These are phyloP conservation scores for Pantherophis vulpinus DNA, from an alignment of 2,797 vertebrate genomes.

Conservation along the genomic window DNA sequence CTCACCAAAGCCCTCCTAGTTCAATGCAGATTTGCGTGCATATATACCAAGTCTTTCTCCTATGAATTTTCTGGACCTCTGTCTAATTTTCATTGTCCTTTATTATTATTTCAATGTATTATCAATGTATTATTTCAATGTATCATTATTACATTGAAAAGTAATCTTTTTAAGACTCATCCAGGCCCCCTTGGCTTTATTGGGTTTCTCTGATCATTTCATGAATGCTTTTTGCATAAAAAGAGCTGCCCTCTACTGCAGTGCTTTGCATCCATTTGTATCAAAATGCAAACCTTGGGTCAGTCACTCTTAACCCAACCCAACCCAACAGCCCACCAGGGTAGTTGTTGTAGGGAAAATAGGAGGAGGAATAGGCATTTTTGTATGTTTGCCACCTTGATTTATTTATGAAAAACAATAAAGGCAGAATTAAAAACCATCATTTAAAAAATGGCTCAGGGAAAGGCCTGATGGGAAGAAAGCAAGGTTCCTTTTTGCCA, in stretches of 20 bases:
- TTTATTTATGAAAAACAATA: background rate
- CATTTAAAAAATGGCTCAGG: background rate
- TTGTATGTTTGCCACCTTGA: background rate
- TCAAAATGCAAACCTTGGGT: background rate
- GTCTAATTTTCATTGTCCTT: background rate
- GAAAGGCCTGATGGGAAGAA: background rate
- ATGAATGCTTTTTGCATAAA: background rate
- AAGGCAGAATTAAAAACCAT: background rate
- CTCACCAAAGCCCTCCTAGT: background rate
- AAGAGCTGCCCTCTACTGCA: background rate
- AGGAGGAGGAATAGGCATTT: background rate
- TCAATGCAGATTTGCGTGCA: background rate
- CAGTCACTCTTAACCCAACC: background rate
- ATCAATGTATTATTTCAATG: too few relatives aligned
- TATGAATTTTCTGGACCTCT: background rate
- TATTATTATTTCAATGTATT: background rate
- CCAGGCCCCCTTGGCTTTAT: background rate
- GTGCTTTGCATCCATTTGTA: background rate
- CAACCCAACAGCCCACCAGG: background rate
- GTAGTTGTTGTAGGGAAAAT: background rate
- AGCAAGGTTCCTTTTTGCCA: background rate
- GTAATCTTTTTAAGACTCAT: conserved; percentile 16
- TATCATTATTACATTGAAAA: conserved; percentile 12
- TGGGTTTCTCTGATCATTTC: conserved; percentile 1
- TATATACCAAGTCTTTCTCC: background rate